These are phyloP conservation scores for Muricea muricata DNA, from an alignment of 92 coral and sea anemone species.

Conservation along the genomic window DNA sequence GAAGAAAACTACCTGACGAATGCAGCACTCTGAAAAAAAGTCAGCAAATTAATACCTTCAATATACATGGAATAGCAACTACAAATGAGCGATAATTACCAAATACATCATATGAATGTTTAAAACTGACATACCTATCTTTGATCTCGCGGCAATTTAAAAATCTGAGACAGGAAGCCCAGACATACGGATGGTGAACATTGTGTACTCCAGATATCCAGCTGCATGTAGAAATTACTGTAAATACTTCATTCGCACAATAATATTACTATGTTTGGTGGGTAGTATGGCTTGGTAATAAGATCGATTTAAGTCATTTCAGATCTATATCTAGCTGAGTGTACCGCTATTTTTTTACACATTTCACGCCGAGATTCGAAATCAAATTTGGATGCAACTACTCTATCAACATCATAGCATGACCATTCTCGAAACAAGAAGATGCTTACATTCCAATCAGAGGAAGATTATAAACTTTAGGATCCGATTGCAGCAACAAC, in stretches of 20 bases:
- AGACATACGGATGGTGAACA: slow-evolving; percentile 92
- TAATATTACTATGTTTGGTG: background rate
- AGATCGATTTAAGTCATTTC: no score
- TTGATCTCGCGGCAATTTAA: slow-evolving; percentile 77
- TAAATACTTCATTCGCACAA: background rate
- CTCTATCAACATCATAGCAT: background rate
- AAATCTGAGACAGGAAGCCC: slow-evolving; percentile 90
- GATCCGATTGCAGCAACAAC: slow-evolving; percentile 88
- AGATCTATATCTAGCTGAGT: no score
- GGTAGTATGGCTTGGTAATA: no score
- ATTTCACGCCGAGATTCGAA: background rate
- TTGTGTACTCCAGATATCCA: slow-evolving; percentile 93
- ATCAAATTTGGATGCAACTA: background rate
- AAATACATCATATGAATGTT: background rate
- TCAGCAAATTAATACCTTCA: background rate
- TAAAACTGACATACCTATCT: slow-evolving; percentile 75
- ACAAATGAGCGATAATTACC: background rate
- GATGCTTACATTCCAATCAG: slow-evolving; percentile 90
- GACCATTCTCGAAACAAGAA: background rate
- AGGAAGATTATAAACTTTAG: slow-evolving; percentile 87
- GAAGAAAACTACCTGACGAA: slow-evolving; percentile 75
- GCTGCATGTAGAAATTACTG: slow-evolving; percentile 36
- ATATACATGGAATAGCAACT: no score
- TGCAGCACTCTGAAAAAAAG: slow-evolving; percentile 65
- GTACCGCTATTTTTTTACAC: no score